Evolutionary conservation across 2,113 vertebrate genomes (phyloP), one percentile per base, ranked within the genome.

Genomic region (Arizona elegans): DNA sequence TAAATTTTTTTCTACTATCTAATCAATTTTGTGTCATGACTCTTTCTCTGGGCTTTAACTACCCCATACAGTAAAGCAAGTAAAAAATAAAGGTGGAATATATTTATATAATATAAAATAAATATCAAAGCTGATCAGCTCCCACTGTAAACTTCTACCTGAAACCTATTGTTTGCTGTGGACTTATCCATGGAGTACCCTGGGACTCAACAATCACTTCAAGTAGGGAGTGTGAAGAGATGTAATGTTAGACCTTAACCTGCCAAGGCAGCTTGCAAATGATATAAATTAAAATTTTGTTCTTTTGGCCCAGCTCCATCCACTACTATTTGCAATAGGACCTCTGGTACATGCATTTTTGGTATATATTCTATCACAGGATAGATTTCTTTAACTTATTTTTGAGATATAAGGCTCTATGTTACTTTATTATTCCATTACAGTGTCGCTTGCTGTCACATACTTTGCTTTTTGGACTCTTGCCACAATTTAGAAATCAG

Each of bases 361-460:
- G 75, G 33, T 43, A 81, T 81, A 81, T 81, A 38, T 38, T 81
- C 15, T 81, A n/a, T 38, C 8, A 81, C 33, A 81, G 17, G 88
- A 86, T 8, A 47, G 3, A 53, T 59, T 38, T 47, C 15, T 52
- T 90, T 65, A 38, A 87, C 19, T 23, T 38, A 21, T 54, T n/a
- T 90, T 90, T 90, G n/a, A 33, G 8, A 33, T 90, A 90, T 90
- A 85, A 87, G 38, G 75, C n/a, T 58, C 24, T n/a, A 23, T 90
- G 47, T 47, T 90, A 90, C 43, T 93, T 93, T 93, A 65, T 85
- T 56, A 87, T 90, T 65, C 89, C 56, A 87, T 93, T 62, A 54
- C 50, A 87, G 50, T 33, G n/a, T 70, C 15, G 59, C 33, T 0
- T 91, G 59, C 52, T 1, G 12, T 88, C 86, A 55, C 29, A 90